These are phyloP conservation scores for Harmothoe impar DNA, from an alignment of 2,888 invertebrate genomes.

Conservation along the genomic window DNA sequence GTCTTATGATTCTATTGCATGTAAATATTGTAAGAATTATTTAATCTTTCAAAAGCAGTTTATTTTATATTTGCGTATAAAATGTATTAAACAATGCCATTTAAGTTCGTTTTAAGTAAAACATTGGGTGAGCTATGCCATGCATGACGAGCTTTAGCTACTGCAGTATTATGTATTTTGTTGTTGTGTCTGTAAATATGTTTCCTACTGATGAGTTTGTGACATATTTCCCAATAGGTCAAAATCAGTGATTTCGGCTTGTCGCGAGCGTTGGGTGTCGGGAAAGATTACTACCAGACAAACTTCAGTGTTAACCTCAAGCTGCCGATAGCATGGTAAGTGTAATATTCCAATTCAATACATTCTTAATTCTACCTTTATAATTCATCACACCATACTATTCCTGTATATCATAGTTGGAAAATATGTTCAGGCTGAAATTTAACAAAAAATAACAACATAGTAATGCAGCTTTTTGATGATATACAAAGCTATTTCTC, in stretches of 20 bases:
- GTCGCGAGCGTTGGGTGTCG: conserved; percentile 96
- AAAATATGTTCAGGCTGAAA: too few relatives aligned
- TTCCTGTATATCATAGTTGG: too few relatives aligned
- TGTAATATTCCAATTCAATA: conserved; percentile 21
- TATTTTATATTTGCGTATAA: conserved; percentile 4
- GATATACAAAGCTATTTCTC: too few relatives aligned
- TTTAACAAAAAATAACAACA: too few relatives aligned
- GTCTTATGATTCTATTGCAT: not conserved
- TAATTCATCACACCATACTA: not conserved
- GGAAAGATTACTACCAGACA: conserved; percentile 99
- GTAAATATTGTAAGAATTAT: conserved; percentile 30
- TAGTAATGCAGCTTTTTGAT: too few relatives aligned
- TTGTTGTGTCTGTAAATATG: not conserved
- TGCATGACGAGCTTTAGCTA: conserved; percentile 21
- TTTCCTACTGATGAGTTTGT: too few relatives aligned
- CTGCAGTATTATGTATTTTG: not conserved
- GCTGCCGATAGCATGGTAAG: conserved; percentile 97
- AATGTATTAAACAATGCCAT: not conserved
- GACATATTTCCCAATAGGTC: conserved; percentile 84
- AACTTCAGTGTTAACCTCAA: conserved; percentile 98
- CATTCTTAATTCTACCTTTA: not conserved
- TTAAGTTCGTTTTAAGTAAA: not conserved
- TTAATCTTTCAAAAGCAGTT: not conserved
- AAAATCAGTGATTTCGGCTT: conserved; percentile 99
- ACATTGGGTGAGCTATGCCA: not conserved